Percentiles rank a stretch among this genome's conserved stretches.
These are phyloP conservation scores for Eupithecia tripunctaria DNA, from an alignment of 2,888 invertebrate species.

Conservation along the genomic window DNA sequence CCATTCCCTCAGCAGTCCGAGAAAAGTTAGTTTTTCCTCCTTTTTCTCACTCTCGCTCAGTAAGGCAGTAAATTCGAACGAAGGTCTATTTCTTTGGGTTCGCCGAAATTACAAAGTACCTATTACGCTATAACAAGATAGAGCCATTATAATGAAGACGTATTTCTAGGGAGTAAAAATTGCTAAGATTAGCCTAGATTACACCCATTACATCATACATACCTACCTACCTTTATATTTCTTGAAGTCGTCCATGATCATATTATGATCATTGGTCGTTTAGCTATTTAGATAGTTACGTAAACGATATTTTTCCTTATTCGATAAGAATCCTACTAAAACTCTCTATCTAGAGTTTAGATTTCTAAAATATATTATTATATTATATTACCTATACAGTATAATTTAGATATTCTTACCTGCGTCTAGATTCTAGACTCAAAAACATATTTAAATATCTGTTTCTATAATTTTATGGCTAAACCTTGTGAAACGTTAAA, in stretches of 20 bases:
- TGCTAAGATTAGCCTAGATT: conserved; percentile 1
- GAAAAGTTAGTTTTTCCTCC: too few relatives aligned
- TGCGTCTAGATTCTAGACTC: neutral
- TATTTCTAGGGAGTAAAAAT: neutral
- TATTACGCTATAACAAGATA: neutral
- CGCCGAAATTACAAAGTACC: too few relatives aligned
- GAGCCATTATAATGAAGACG: neutral
- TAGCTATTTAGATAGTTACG: neutral
- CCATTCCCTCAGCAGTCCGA: too few relatives aligned
- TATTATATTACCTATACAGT: too few relatives aligned
- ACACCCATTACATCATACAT: neutral
- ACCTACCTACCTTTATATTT: neutral
- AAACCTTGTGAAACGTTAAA: neutral
- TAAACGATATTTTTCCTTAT: neutral
- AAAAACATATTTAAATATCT: neutral
- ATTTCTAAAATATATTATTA: neutral
- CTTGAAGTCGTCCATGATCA: neutral
- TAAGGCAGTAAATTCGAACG: too few relatives aligned
- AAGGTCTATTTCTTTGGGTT: too few relatives aligned
- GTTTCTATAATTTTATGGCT: neutral
- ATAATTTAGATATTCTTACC: neutral
- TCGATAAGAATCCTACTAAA: neutral
- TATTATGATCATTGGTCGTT: neutral
- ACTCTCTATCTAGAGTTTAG: neutral
- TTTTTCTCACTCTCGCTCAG: too few relatives aligned